Evolutionary conservation across 53 echinoderm and acorn worm genomes (phyloP), one percentile per base, ranked within the genome.

Genomic region (Echinarachnius parma): DNA sequence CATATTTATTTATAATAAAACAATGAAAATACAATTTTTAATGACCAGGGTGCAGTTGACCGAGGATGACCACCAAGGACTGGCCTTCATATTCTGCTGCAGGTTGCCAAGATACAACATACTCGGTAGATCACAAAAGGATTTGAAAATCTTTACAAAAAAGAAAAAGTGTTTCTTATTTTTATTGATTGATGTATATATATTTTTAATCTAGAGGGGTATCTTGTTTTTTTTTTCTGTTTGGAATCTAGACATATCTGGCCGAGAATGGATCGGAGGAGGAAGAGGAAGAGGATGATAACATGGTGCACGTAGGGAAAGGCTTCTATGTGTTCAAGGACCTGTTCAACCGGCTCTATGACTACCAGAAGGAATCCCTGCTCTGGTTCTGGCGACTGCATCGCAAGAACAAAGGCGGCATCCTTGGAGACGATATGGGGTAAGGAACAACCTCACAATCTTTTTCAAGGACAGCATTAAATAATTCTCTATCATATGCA

Each of bases 361-460:
- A 86, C 14, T 86, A 93, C 47, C 93, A 93, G 68, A 70, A 78
- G 52, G 89, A 89, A 20, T 75, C 83, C 24, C 59, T 93, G 29
- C 21, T 86, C n/a, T 93, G 93, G 89, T 86, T 93, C 63, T 93
- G 89, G 93, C 64, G 78, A 31, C 79, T 89, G 2, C 89, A 89
- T 48, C 64, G 78, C 5, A 83, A 84, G 59, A 57, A 77, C 9
- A 86, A 86, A 36, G 93, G 93, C 4, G 93, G 93, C 16, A 89
- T 93, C 26, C 77, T 93, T 20, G 93, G 93, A 34, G 93, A 93
- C 66, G 93, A 93, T 83, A 93, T 93, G 93, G 93, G 93, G 93
- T 93, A 28, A 62, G 76, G 23, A 9, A 19, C 13, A 7, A 9
- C 39, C 39, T 39, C 39, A 39, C 39, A 39, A 13, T 39, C 7